These are phyloP conservation scores for Papilio glaucus DNA, from an alignment of 1,140 invertebrate genomes.

Conservation along the genomic window DNA sequence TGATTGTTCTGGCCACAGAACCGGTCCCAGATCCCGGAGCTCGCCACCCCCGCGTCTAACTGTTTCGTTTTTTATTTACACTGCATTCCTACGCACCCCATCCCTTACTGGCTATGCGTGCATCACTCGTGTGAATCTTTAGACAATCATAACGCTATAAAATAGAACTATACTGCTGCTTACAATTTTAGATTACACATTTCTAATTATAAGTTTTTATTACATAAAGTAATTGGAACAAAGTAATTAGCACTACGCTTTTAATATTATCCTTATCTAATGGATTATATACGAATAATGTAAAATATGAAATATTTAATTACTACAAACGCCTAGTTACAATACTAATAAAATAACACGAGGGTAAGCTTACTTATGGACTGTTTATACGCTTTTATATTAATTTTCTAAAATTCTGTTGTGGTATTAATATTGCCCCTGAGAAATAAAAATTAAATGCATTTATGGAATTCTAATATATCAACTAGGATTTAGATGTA, in stretches of 20 bases:
- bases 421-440: neutral
- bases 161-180: slow-evolving; percentile 10
- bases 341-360: neutral
- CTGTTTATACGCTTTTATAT: neutral
- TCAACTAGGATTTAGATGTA: neutral
- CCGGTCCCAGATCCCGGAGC: slow-evolving; percentile 55
- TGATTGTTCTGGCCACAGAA: slow-evolving; percentile 53
- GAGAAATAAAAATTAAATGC: too few species aligned
- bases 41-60: slow-evolving; percentile 68
- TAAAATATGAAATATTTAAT: too few species aligned
- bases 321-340: slow-evolving; percentile 19
- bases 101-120: slow-evolving; percentile 49
- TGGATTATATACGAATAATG: too few species aligned
- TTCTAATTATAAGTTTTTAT: too few species aligned
- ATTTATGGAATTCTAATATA: neutral
- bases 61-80: slow-evolving; percentile 73
- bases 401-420: neutral
- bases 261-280: too few species aligned
- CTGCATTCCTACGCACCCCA: slow-evolving; percentile 77
- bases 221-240: too few species aligned
- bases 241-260: too few species aligned
- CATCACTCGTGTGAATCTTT: slow-evolving; percentile 40
- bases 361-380: neutral
- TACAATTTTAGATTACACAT: neutral
- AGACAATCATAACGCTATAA: neutral